Percentiles rank a stretch among this genome's conserved stretches.
Evolutionary conservation across 2,113 vertebrate species (phyloP).

Genomic region (Cathartes aura): DNA sequence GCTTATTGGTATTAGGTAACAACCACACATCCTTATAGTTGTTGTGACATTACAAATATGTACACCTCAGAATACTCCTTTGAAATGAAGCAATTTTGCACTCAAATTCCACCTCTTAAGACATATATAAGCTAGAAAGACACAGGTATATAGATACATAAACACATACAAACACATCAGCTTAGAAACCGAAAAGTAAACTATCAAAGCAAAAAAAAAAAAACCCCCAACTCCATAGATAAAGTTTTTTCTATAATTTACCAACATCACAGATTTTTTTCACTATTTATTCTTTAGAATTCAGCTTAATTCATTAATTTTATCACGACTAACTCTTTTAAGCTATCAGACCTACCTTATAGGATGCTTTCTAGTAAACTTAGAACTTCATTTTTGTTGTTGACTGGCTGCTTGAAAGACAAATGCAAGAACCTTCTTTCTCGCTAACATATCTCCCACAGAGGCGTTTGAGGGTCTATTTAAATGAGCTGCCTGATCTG

Average conservation of each 20-base stretch:
- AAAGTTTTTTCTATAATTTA: neutral
- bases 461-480: accelerated
- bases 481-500: neutral
- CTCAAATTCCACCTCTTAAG: neutral
- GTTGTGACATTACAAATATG: accelerated
- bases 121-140: neutral
- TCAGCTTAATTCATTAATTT: neutral
- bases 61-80: neutral
- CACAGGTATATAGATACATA: neutral
- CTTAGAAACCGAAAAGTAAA: neutral
- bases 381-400: too few species aligned
- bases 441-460: accelerated
- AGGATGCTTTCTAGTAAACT: too few species aligned
- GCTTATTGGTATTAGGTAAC: neutral
- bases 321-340: too few species aligned
- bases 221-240: accelerated
- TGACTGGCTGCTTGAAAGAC: accelerated
- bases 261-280: neutral
- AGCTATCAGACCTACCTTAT: neutral
- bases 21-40: neutral
- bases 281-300: neutral
- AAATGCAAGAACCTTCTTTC: neutral
- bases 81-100: neutral
- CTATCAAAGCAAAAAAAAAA: neutral
- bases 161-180: accelerated